Evolutionary conservation across 2,113 vertebrate genomes (phyloP), one percentile per base, ranked within the genome.

Genomic region (Lepidothrix coronata): DNA sequence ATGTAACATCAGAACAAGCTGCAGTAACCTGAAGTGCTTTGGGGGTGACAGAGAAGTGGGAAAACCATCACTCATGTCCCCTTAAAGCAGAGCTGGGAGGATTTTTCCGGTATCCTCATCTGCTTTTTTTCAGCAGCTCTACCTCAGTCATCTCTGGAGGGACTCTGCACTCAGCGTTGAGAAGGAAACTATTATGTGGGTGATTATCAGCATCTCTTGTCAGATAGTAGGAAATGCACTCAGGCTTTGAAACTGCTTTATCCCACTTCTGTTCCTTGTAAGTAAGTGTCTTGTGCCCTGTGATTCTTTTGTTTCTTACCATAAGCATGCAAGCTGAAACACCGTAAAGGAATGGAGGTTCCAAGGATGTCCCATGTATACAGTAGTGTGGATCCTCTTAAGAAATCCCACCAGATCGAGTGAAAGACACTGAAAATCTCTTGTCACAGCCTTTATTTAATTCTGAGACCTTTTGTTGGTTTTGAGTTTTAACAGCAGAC

Each of bases 101-200:
- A 39, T 71, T 58, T 86, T 71, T 41, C 22, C 23, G 27, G 27
- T 37, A 61, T 44, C 22, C 22, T 19, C 23, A 25, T 7, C 15
- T 59, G 44, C 49, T 71, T 81, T 63, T 58, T 70, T 59, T 58
- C 31, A 65, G 51, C 63, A 72, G 31, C 31, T n/a, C 23, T 55
- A 28, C 63, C 14, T 59, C 30, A 17, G 37, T 39, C 1, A 0
- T 75, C 21, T 27, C 39, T 1, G 1, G 66, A 44, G 46, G 19
- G 41, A 35, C 43, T 71, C 74, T 22, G 13, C 27, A 30, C 9
- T 55, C 8, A 22, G 1, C 37, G 27, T 6, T 48, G 30, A 65
- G 81, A 81, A 52, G 63, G 39, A 86, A 74, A 35, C 11, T 48
- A 52, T 0, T 13, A 9, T 66, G 35, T 54, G 35, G 6, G 46